phyloP scores from a whole-genome alignment of 2,113 vertebrate genomes.

The Myrmecophaga tridactyla region DNA sequence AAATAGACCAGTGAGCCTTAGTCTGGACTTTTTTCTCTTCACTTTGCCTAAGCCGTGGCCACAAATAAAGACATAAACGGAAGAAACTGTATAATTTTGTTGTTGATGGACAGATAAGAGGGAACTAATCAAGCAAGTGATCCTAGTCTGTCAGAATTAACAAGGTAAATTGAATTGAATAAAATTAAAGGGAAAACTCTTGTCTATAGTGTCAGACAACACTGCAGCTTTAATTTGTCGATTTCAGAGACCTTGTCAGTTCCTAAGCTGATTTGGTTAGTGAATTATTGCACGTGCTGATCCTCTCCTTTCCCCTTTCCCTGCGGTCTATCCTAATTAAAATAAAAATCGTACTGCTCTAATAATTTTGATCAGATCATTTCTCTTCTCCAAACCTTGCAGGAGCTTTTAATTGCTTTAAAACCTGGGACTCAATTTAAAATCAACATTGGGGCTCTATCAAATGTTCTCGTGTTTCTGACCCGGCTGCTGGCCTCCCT shows the following conservation, averaged over 20 bases:
- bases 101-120: not conserved
- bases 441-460: not conserved
- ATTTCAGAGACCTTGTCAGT: constrained; percentile 27
- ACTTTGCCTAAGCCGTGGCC: not conserved
- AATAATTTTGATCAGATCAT: constrained; percentile 39
- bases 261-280: constrained; percentile 14
- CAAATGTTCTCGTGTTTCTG: not conserved
- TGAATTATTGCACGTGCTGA: constrained; percentile 2
- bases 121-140: not conserved
- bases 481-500: not conserved
- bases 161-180: constrained; percentile 44
- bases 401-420: constrained; percentile 62
- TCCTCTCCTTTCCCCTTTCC: not conserved
- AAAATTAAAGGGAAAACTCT: constrained; percentile 18
- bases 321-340: constrained; percentile 54
- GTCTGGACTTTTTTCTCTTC: not conserved
- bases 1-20: not conserved
- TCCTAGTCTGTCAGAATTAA: constrained; percentile 46
- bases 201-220: not conserved
- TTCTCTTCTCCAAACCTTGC: constrained; percentile 39
- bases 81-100: not conserved
- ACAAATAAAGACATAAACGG: not conserved
- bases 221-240: constrained; percentile 14
- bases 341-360: constrained; percentile 53
- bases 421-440: constrained; percentile 52